Conservation (phyloP, 2,888 invertebrate genomes). For the Synanthedon formicaeformis region DNA sequence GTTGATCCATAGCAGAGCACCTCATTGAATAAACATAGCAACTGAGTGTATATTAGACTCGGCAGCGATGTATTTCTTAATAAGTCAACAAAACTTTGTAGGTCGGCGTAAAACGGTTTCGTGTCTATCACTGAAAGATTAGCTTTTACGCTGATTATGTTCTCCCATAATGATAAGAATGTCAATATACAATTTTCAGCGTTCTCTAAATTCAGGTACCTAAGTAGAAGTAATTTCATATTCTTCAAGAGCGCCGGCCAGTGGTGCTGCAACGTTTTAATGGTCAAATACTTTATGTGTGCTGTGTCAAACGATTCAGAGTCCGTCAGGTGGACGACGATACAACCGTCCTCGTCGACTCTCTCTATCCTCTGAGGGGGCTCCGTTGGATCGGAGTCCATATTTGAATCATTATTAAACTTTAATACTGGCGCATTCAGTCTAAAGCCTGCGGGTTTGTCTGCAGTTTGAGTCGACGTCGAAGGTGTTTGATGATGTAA, state of each 20-base stretch:
- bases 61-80: slow-evolving; percentile 79
- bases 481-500: slow-evolving; percentile 46
- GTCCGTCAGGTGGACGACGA: slow-evolving; percentile 76
- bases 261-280: slow-evolving; percentile 85
- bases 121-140: slow-evolving; percentile 91
- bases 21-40: slow-evolving; percentile 88
- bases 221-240: slow-evolving; percentile 71
- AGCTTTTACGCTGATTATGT: slow-evolving; percentile 90
- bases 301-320: slow-evolving; percentile 89
- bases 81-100: slow-evolving; percentile 83
- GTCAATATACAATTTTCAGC: slow-evolving; percentile 81
- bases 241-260: slow-evolving; percentile 86
- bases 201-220: slow-evolving; percentile 70
- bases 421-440: slow-evolving; percentile 55
- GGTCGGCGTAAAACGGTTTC: slow-evolving; percentile 86
- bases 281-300: slow-evolving; percentile 86
- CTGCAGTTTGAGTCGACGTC: slow-evolving; percentile 32
- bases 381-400: slow-evolving; percentile 41
- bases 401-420: slow-evolving; percentile 27
- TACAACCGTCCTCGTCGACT: slow-evolving; percentile 65
- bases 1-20: slow-evolving; percentile 93
- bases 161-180: slow-evolving; percentile 89
- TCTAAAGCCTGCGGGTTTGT: slow-evolving; percentile 35
- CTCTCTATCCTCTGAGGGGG: slow-evolving; percentile 50
- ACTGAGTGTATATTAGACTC: slow-evolving; percentile 85